Evolutionary conservation across 92 coral and sea anemone genomes (phyloP).

Genomic region (Parazoanthus atlanticus): DNA sequence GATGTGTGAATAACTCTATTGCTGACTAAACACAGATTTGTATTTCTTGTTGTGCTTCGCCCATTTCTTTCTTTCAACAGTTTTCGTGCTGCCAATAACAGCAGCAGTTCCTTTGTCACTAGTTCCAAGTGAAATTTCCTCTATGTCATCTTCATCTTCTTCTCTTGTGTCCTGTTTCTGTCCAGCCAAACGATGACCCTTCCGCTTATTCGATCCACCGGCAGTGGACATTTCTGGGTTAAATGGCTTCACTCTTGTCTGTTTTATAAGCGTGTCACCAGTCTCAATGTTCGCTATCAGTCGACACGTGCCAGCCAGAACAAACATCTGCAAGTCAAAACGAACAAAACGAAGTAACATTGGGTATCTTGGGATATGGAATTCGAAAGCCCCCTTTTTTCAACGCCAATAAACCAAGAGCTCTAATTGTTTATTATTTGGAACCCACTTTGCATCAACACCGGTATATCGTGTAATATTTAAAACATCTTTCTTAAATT

Average conservation of each 20-base stretch:
- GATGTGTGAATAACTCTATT: neutral
- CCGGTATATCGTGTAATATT: too few relatives aligned
- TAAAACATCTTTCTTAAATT: too few relatives aligned
- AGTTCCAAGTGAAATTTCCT: conserved; percentile 34
- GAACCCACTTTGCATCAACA: too few relatives aligned
- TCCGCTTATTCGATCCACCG: conserved; percentile 19
- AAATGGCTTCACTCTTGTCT: conserved; percentile 65
- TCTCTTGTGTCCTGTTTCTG: conserved; percentile 8
- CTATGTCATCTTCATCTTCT: conserved; percentile 34
- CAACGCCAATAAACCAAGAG: too few relatives aligned
- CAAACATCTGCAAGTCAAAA: conserved; percentile 61
- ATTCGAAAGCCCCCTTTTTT: too few relatives aligned
- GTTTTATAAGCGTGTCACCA: conserved; percentile 70
- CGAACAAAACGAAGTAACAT: neutral
- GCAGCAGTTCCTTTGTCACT: neutral
- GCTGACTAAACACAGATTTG: conserved; percentile 38
- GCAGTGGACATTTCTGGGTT: conserved; percentile 19
- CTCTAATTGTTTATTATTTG: too few relatives aligned
- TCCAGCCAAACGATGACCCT: conserved; percentile 6
- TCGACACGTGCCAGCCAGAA: conserved; percentile 79
- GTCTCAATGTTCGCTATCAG: conserved; percentile 62
- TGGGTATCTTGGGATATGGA: neutral
- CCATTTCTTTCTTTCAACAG: conserved; percentile 49
- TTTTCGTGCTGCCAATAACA: neutral
- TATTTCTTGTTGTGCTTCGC: conserved; percentile 48